Evolutionary conservation across 2,888 invertebrate species (phyloP).

Genomic region (Mycalesis mineus): DNA sequence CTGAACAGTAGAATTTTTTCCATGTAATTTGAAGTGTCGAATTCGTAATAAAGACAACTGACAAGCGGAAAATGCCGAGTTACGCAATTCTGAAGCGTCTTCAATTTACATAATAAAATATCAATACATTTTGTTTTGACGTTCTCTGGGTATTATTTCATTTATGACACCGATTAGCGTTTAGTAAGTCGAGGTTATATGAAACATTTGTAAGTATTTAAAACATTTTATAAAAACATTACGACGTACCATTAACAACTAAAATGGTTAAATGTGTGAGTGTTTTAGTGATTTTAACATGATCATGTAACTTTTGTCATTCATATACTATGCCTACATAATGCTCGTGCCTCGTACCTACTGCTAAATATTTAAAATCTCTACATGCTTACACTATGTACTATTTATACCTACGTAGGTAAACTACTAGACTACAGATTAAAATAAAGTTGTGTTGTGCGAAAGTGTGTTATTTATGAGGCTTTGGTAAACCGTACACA

Average conservation of each 20-base stretch:
- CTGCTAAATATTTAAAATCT: slow-evolving; percentile 22
- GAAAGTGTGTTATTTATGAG: slow-evolving; percentile 20
- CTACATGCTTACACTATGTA: slow-evolving; percentile 26
- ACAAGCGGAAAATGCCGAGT: not conserved
- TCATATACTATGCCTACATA: slow-evolving; percentile 18
- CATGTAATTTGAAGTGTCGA: not conserved
- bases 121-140: not conserved
- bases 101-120: not conserved
- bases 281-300: slow-evolving; percentile 5
- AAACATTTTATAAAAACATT: not conserved
- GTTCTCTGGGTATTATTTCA: not conserved
- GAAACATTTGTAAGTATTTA: not conserved
- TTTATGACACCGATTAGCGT: not conserved
- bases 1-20: not conserved
- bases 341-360: slow-evolving; percentile 25
- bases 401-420: slow-evolving; percentile 26
- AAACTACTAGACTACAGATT: slow-evolving; percentile 28
- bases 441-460: slow-evolving; percentile 26
- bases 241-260: not conserved
- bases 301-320: slow-evolving; percentile 17
- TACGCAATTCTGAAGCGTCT: slow-evolving; percentile 1
- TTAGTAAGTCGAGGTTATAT: not conserved
- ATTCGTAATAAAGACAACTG: not conserved
- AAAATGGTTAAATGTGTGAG: slow-evolving; percentile 2
- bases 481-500: slow-evolving; percentile 1